Conservation (phyloP, 2,113 vertebrate species). For the Erinaceus europaeus region DNA sequence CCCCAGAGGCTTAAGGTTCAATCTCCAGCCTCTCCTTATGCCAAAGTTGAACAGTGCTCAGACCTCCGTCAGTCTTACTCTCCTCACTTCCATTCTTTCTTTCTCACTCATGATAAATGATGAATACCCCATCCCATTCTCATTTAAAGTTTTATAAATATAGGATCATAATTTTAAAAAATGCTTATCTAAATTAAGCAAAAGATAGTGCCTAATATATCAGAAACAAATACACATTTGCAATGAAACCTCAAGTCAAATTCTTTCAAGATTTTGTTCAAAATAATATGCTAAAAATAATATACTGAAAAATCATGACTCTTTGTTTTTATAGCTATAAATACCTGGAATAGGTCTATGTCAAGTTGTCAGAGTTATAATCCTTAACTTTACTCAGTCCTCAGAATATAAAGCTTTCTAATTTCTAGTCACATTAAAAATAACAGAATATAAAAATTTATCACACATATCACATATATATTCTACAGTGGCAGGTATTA, state of each 20-base stretch:
- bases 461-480: no score
- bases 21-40: no score
- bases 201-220: slow-evolving; percentile 31
- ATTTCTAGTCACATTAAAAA: slow-evolving; percentile 37
- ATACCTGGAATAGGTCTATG: background rate
- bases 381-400: slow-evolving; percentile 10
- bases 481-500: slow-evolving; percentile 14
- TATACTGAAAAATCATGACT: slow-evolving; percentile 13
- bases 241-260: slow-evolving; percentile 4
- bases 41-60: no score
- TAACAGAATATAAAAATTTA: slow-evolving; percentile 34
- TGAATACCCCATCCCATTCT: background rate
- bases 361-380: slow-evolving; percentile 19
- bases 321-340: slow-evolving; percentile 1
- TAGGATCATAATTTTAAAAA: slow-evolving; percentile 32
- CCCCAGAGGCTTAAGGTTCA: no score
- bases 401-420: slow-evolving; percentile 27
- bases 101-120: no score
- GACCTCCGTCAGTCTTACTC: no score
- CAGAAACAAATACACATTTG: background rate
- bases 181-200: slow-evolving; percentile 17
- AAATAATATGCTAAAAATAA: slow-evolving; percentile 8
- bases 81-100: no score
- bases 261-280: slow-evolving; percentile 14
- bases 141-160: slow-evolving; percentile 29